Conservation (phyloP, 1,140 invertebrate species). For the Listronotus oregonensis region DNA sequence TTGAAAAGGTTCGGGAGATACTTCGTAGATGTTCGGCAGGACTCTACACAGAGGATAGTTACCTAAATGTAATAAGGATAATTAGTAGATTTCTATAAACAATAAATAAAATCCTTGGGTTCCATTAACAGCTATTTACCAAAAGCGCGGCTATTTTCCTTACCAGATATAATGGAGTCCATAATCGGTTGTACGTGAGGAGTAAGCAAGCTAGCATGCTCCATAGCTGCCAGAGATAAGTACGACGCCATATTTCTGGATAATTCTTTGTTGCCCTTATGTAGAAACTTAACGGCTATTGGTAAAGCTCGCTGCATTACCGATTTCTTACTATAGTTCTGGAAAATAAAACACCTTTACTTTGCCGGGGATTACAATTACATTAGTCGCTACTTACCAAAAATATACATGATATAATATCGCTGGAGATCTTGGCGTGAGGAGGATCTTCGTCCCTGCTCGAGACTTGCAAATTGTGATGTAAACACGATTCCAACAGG, state of each 20-base stretch:
- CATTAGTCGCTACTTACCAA: constrained; percentile 66
- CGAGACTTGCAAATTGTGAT: constrained; percentile 85
- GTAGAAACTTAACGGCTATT: constrained; percentile 87
- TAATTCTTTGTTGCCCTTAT: constrained; percentile 87
- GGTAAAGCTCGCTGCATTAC: constrained; percentile 90
- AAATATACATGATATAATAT: constrained; percentile 92
- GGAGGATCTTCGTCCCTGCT: constrained; percentile 84
- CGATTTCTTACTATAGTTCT: constrained; percentile 86
- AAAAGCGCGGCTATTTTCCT: constrained; percentile 13
- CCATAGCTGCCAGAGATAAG: constrained; percentile 88
- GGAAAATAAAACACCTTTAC: constrained; percentile 47
- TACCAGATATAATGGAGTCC: constrained; percentile 84
- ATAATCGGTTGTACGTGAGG: constrained; percentile 88
- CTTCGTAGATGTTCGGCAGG: constrained; percentile 85
- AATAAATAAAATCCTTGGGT: no score
- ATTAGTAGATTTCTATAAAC: no score
- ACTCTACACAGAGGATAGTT: constrained; percentile 86
- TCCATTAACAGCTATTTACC: no score
- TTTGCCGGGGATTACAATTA: no score
- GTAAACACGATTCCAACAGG: constrained; percentile 83
- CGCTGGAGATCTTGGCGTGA: constrained; percentile 93
- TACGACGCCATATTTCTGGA: constrained; percentile 89
- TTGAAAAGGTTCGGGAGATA: constrained; percentile 81
- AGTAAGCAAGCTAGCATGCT: constrained; percentile 83
- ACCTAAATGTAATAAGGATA: constrained; percentile 58